phyloP scores from a whole-genome alignment of 2,888 invertebrate genomes.

The Napeogenes inachia region DNA sequence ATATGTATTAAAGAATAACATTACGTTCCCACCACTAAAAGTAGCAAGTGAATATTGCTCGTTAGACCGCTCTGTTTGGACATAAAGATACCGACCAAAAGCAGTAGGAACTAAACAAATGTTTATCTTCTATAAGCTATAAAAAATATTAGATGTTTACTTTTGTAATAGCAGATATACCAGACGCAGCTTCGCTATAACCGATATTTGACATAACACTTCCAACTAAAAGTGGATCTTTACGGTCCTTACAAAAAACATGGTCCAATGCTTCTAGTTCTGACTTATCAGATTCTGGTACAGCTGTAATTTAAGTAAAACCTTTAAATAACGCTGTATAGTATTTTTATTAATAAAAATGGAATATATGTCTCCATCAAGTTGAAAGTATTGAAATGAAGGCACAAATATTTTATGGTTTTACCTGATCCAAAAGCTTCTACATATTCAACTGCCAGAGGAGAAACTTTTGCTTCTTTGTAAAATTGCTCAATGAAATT shows the following conservation, averaged over 20 bases:
- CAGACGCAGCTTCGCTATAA: slow-evolving; percentile 62
- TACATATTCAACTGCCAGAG: slow-evolving; percentile 83
- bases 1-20: too few relatives aligned
- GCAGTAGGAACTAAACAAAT: too few relatives aligned
- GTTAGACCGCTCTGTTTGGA: too few relatives aligned
- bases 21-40: too few relatives aligned
- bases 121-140: not conserved
- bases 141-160: slow-evolving; percentile 36
- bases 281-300: slow-evolving; percentile 79
- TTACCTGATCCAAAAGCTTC: slow-evolving; percentile 89
- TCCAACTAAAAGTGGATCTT: slow-evolving; percentile 77
- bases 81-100: too few relatives aligned
- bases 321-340: not conserved
- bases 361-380: too few relatives aligned
- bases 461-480: slow-evolving; percentile 79
- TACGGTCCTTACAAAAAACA: slow-evolving; percentile 74
- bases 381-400: too few relatives aligned
- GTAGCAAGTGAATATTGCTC: too few relatives aligned
- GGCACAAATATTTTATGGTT: not conserved
- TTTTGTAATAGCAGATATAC: slow-evolving; percentile 78
- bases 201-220: slow-evolving; percentile 72
- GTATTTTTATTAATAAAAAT: not conserved
- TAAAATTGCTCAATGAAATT: slow-evolving; percentile 77
- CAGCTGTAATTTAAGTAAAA: slow-evolving; percentile 41
- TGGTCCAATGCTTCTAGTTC: slow-evolving; percentile 80